Evolutionary conservation across 2,113 vertebrate species (phyloP).

Genomic region (Scytalopus superciliaris): DNA sequence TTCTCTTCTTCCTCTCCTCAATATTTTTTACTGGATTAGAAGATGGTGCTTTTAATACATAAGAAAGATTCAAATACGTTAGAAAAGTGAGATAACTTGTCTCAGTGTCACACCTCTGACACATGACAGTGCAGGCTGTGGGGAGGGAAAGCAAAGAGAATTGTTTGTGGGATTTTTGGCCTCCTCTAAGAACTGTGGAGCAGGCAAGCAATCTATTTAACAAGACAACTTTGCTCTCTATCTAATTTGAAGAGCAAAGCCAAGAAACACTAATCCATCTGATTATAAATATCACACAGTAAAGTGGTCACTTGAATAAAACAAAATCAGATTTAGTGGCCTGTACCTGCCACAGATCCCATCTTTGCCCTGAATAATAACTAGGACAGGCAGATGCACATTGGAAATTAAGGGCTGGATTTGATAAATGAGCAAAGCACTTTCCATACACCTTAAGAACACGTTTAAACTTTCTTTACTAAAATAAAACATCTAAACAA

Average conservation of each 20-base stretch:
- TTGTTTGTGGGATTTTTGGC: not conserved
- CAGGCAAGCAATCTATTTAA: not conserved
- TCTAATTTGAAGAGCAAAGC: not conserved
- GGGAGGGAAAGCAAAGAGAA: not conserved
- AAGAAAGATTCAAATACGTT: not conserved
- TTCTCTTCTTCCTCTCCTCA: not conserved
- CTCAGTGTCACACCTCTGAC: not conserved
- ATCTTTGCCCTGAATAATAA: not conserved
- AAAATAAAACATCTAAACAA: not conserved
- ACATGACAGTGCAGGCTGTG: not conserved
- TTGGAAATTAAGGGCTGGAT: not conserved
- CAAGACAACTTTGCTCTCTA: not conserved
- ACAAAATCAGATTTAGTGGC: not conserved
- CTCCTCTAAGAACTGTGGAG: not conserved
- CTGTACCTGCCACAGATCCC: not conserved
- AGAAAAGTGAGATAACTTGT: not conserved
- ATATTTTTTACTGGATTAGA: not conserved
- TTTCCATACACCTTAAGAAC: not conserved
- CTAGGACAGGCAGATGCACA: not conserved
- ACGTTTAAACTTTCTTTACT: not conserved
- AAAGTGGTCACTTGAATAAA: not conserved
- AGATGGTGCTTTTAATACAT: not conserved
- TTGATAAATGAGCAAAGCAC: not conserved
- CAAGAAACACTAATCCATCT: not conserved
- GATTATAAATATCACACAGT: not conserved